These are phyloP conservation scores for Scaptodrosophila lebanonensis DNA, from an alignment of 1,140 invertebrate species.

Conservation along the genomic window DNA sequence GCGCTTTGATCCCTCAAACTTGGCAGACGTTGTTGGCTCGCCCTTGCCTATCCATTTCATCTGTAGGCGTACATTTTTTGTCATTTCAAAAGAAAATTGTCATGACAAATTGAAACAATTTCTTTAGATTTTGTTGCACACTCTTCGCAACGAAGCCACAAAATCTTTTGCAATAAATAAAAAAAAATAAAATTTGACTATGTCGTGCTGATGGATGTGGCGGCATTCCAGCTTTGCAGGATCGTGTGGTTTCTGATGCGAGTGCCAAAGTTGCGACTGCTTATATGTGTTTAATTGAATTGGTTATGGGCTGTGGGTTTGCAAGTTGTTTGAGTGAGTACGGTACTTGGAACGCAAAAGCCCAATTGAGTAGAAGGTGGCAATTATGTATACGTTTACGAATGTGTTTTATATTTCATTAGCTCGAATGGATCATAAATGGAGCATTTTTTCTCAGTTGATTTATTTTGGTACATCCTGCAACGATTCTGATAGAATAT, in stretches of 20 bases:
- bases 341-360: too few species aligned
- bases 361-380: too few species aligned
- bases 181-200: constrained; percentile 54
- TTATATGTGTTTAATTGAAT: constrained; percentile 52
- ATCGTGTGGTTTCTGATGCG: constrained; percentile 55
- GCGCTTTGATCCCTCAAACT: constrained; percentile 32
- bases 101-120: constrained; percentile 75
- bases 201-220: too few species aligned
- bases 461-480: too few species aligned
- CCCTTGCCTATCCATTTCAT: background rate
- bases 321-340: too few species aligned
- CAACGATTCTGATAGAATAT: too few species aligned
- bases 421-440: too few species aligned
- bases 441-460: too few species aligned
- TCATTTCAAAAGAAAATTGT: constrained; percentile 72
- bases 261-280: constrained; percentile 6
- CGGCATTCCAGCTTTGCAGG: too few species aligned
- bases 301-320: constrained; percentile 27
- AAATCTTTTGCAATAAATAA: constrained; percentile 71
- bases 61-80: constrained; percentile 25
- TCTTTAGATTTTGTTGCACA: constrained; percentile 69
- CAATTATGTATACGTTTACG: too few species aligned
- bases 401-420: too few species aligned
- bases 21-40: constrained; percentile 18
- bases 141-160: constrained; percentile 34